Percentiles rank a stretch among this genome's conserved stretches.
phyloP scores from a whole-genome alignment of 2,797 vertebrate species.

The Spinibarbus caldwelli region DNA sequence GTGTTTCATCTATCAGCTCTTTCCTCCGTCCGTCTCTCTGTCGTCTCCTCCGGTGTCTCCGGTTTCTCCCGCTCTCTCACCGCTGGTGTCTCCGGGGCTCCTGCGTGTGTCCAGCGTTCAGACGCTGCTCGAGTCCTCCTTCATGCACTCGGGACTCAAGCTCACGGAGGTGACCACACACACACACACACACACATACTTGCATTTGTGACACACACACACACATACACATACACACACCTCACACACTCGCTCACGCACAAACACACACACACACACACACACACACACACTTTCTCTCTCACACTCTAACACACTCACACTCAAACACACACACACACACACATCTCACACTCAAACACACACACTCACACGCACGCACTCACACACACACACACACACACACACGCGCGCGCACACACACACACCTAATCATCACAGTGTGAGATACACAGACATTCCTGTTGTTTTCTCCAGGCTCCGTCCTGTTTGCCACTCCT shows the following conservation, averaged over 20 bases:
- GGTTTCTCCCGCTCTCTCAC: conserved; percentile 49
- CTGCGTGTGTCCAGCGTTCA: conserved; percentile 81
- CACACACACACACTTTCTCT: too few relatives aligned
- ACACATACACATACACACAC: too few relatives aligned
- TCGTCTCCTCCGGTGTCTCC: conserved; percentile 56
- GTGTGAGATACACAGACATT: too few relatives aligned
- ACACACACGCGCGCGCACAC: too few relatives aligned
- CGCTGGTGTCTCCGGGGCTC: conserved; percentile 55
- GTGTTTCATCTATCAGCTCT: conserved; percentile 86
- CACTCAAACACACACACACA: background rate
- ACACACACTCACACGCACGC: background rate
- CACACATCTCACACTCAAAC: too few relatives aligned
- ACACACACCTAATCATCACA: too few relatives aligned
- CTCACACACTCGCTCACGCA: too few relatives aligned
- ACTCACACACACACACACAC: too few relatives aligned
- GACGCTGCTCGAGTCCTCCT: conserved; percentile 81
- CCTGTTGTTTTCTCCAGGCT: conserved; percentile 67
- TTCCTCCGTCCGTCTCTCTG: conserved; percentile 69
- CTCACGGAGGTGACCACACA: conserved; percentile 79
- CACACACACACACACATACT: background rate
- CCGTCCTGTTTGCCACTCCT: conserved; percentile 85
- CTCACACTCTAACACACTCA: too few relatives aligned
- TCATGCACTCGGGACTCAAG: conserved; percentile 83
- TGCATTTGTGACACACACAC: background rate
- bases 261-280: too few relatives aligned